phyloP scores from a whole-genome alignment of 2,797 vertebrate genomes.

The Pelodytes ibericus region DNA sequence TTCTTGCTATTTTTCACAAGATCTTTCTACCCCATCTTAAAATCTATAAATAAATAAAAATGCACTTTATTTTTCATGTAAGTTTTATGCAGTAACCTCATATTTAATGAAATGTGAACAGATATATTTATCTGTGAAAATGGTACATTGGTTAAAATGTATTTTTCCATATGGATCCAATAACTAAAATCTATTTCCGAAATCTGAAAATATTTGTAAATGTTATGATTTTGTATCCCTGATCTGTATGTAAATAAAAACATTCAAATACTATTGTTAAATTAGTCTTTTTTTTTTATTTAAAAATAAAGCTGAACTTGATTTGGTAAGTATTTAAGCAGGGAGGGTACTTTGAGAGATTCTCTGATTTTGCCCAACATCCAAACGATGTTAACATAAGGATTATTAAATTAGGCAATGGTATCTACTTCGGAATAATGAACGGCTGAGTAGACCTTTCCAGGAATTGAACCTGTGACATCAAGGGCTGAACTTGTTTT shows the following conservation, averaged over 20 bases:
- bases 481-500: too few species aligned
- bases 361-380: too few species aligned
- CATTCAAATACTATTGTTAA: slow-evolving; percentile 65
- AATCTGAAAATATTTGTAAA: slow-evolving; percentile 72
- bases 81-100: slow-evolving; percentile 59
- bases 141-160: neutral
- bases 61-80: slow-evolving; percentile 75
- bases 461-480: too few species aligned
- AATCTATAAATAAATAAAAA: slow-evolving; percentile 55
- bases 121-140: slow-evolving; percentile 2
- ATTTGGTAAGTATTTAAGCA: too few species aligned
- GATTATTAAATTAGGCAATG: too few species aligned
- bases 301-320: neutral
- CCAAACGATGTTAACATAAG: too few species aligned
- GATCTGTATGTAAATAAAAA: slow-evolving; percentile 79
- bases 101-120: slow-evolving; percentile 47
- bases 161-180: slow-evolving; percentile 28
- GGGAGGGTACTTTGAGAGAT: too few species aligned
- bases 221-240: slow-evolving; percentile 75
- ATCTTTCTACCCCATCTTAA: neutral
- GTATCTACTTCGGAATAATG: too few species aligned
- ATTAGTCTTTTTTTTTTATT: neutral
- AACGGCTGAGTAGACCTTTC: too few species aligned
- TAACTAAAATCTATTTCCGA: slow-evolving; percentile 5
- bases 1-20: neutral